A percentile compares a stretch with the other conserved stretches of the same genome.
Conservation (phyloP, 2,113 vertebrate genomes). For the Micronycteris hirsuta region DNA sequence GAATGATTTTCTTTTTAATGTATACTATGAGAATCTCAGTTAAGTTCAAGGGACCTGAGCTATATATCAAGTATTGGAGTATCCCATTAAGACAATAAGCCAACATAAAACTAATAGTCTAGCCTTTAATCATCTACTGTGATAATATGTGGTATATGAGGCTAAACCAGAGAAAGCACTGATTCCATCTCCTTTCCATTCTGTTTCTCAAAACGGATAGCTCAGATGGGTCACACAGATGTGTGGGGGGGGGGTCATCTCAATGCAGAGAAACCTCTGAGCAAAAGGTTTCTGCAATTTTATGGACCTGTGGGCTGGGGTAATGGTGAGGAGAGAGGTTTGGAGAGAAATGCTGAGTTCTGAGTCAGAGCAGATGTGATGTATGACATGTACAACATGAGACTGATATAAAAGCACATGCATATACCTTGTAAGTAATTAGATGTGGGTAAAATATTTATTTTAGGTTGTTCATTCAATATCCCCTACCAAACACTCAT, state of each 20-base stretch:
- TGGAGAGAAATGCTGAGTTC: fast-evolving
- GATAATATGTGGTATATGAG: background rate
- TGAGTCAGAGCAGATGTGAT: background rate
- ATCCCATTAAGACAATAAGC: background rate
- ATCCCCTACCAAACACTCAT: background rate
- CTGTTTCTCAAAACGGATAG: background rate
- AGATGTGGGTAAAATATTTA: background rate
- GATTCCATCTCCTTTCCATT: background rate
- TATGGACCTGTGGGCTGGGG: background rate
- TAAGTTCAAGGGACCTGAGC: background rate
- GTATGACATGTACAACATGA: background rate
- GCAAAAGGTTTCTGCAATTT: background rate
- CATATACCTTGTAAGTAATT: background rate
- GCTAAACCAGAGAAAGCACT: background rate
- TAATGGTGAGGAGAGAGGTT: fast-evolving
- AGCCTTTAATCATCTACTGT: background rate
- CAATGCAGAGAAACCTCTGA: background rate
- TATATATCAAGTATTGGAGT: background rate
- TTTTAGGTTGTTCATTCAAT: background rate
- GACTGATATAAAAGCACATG: background rate
- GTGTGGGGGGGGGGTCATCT: fast-evolving
- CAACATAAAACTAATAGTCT: background rate
- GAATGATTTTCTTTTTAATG: background rate
- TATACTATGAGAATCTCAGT: background rate
- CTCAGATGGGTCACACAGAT: background rate